phyloP scores from a whole-genome alignment of 2,888 invertebrate genomes.

The Conops quadrifasciatus region DNA sequence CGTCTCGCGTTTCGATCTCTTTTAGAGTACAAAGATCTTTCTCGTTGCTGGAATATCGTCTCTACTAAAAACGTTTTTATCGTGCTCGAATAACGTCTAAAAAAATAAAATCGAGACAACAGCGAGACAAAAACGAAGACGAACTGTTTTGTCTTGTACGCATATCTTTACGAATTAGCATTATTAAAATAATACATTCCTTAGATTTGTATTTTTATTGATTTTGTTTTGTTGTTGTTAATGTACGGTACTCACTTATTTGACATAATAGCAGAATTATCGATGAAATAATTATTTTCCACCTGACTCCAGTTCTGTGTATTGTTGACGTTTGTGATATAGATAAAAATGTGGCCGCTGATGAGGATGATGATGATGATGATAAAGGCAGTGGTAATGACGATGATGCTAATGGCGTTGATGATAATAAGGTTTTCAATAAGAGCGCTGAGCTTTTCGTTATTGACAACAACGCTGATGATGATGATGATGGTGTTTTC shows the following conservation, averaged over 20 bases:
- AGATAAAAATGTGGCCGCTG: neutral
- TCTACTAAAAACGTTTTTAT: too few relatives aligned
- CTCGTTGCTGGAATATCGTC: too few relatives aligned
- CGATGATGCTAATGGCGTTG: neutral
- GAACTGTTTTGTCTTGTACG: too few relatives aligned
- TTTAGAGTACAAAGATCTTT: too few relatives aligned
- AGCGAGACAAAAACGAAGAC: too few relatives aligned
- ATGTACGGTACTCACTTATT: slow-evolving; percentile 57
- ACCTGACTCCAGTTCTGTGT: slow-evolving; percentile 58
- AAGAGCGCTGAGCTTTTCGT: neutral
- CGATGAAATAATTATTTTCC: slow-evolving; percentile 63
- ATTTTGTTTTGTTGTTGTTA: too few relatives aligned
- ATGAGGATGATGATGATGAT: neutral
- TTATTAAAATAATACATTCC: too few relatives aligned
- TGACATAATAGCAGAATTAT: slow-evolving; percentile 61
- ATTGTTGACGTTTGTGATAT: slow-evolving; percentile 43
- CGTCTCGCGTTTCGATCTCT: too few relatives aligned
- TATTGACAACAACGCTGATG: slow-evolving; percentile 1
- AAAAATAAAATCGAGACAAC: too few relatives aligned
- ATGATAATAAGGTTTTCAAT: slow-evolving; percentile 2
- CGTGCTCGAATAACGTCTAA: too few relatives aligned
- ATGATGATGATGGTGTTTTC: neutral
- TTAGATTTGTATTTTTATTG: too few relatives aligned
- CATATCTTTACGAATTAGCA: too few relatives aligned
- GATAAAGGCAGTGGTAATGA: neutral